phyloP scores from a whole-genome alignment of 2,113 vertebrate species.

The Cyanoliseus patagonus region DNA sequence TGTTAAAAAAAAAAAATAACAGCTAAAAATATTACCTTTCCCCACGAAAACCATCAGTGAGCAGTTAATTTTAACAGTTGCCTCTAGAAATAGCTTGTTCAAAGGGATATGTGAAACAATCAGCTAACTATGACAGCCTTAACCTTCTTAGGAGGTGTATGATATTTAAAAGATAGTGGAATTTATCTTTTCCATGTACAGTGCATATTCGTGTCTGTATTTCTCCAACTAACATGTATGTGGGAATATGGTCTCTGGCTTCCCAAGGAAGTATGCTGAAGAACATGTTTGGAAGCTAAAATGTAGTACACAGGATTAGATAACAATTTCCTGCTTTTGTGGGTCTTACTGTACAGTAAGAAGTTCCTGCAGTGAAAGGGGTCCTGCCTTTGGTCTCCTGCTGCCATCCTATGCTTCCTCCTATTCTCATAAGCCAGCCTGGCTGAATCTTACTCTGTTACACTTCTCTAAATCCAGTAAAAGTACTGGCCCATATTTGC shows the following conservation, averaged over 20 bases:
- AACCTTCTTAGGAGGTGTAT: not conserved
- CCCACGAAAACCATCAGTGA: not conserved
- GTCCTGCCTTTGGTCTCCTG: not conserved
- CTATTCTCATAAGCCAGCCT: not conserved
- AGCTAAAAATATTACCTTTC: not conserved
- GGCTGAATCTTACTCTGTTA: not conserved
- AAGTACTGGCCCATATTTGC: not conserved
- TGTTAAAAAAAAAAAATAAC: not conserved
- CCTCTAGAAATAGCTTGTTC: slow-evolving; percentile 17
- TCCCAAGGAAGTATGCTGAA: not conserved
- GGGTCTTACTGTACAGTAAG: not conserved
- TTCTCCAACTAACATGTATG: not conserved
- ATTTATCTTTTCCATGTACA: not conserved
- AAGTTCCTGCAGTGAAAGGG: not conserved
- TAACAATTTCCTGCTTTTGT: not conserved
- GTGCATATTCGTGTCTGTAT: not conserved
- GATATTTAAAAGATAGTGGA: not conserved
- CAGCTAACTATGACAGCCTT: not conserved
- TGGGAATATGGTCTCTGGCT: not conserved
- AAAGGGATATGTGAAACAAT: not conserved
- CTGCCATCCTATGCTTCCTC: not conserved
- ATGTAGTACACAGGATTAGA: not conserved
- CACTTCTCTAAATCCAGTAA: not conserved
- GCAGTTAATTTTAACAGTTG: not conserved
- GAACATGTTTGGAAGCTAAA: not conserved